Evolutionary conservation across 2,113 vertebrate genomes (phyloP).

Genomic region (Thymallus thymallus): DNA sequence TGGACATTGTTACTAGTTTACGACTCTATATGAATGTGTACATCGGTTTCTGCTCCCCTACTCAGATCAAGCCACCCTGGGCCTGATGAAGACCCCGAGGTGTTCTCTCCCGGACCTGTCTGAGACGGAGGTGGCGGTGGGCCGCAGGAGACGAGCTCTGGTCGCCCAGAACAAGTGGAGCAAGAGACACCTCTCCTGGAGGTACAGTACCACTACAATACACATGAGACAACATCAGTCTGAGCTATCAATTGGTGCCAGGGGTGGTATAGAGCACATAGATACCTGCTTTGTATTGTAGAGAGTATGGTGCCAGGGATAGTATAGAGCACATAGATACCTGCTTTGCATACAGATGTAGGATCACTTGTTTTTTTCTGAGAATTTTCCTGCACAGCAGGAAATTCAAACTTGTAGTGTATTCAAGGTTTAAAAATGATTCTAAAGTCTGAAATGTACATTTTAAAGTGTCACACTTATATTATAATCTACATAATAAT

Average conservation of each 20-base stretch:
- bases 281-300: not conserved
- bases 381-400: no score
- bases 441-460: no score
- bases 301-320: no score
- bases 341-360: not conserved
- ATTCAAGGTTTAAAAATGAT: no score
- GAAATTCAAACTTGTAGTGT: no score
- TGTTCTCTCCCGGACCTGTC: conserved; percentile 90
- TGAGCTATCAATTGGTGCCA: no score
- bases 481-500: no score
- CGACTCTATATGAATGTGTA: conserved; percentile 1
- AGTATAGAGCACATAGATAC: no score
- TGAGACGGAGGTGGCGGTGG: conserved; percentile 11
- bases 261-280: no score
- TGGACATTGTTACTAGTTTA: no score
- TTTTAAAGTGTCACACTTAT: no score
- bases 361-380: no score
- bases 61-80: conserved; percentile 86
- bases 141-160: conserved; percentile 73
- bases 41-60: conserved; percentile 17
- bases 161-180: conserved; percentile 82
- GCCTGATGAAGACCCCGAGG: conserved; percentile 92
- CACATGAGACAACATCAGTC: not conserved
- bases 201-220: conserved; percentile 69
- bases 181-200: conserved; percentile 95